Evolutionary conservation across 2,888 invertebrate genomes (phyloP), one percentile per base, ranked within the genome.

Genomic region (Volucella zonaria): DNA sequence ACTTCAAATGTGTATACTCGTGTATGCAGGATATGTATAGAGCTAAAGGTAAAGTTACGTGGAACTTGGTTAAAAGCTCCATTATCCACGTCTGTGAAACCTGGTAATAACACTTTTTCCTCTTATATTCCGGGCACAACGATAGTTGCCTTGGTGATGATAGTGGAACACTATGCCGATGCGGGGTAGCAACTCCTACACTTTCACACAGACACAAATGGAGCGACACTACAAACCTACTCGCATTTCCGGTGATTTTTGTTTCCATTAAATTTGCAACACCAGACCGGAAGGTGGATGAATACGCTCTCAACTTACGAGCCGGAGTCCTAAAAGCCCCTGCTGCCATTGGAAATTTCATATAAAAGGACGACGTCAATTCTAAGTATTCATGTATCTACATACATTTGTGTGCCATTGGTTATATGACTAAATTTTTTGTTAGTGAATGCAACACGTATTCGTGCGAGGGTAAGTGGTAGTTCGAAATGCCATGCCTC

Each of bases 131-230:
- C 64, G 68, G 71, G 52, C 3, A 47, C 40, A 76, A 23, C 15
- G 62, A 49, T 70, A n/a, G 70, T 64, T 71, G 49, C 77, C 62
- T 51, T 51, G 51, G 77, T 62, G 62, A 62, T 68, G 68, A 58
- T 76, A n/a, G 51, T 62, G 52, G 31, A 31, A 45, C 49, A 56
- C 8, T 14, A 10, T 31, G 15, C 11, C 54, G 1, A 10, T 54
- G 23, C 6, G 1, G 18, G 18, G n/a, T 49, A 2, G 42, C 38
- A 12, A 56, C 10, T 18, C 43, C 23, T 3, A 23, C 6, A 12
- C 6, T 14, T 43, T 4, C n/a, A 1, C 3, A 42, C 38, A 49
- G 23, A 1, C 9, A 18, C 47, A 23, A 23, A 23, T 23, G 3
- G 23, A 4, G 23, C 23, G 2, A 23, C 4, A 23, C 4, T 23